Percentiles rank a stretch among this genome's conserved stretches.
Evolutionary conservation across 1,140 invertebrate genomes (phyloP).

Genomic region (Maniola jurtina): DNA sequence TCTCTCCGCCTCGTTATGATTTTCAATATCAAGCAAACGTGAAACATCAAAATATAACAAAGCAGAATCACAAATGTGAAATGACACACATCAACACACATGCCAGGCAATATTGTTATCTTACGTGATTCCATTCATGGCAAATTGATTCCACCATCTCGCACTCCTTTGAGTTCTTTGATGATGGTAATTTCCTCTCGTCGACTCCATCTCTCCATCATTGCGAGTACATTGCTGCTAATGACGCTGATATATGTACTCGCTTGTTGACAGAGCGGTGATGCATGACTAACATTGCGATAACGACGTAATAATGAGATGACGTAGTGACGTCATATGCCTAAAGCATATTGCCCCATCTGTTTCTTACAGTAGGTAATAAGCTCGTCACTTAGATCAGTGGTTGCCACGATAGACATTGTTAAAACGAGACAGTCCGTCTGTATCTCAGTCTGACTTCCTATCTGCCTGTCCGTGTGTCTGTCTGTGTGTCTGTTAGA

Average conservation of each 20-base stretch:
- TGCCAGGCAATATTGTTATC: background rate
- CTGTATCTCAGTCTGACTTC: no score
- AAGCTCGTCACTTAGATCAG: no score
- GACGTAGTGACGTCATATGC: constrained; percentile 11
- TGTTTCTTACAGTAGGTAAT: no score
- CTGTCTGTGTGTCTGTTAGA: no score
- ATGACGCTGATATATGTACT: constrained; percentile 40
- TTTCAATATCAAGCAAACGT: background rate
- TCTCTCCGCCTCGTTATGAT: no score
- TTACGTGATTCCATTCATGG: constrained; percentile 17
- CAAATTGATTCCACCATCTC: constrained; percentile 33
- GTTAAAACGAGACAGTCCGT: no score
- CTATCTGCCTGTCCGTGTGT: no score
- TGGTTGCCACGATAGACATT: no score
- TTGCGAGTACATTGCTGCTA: constrained; percentile 35
- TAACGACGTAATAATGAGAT: constrained; percentile 38
- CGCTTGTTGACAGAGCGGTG: constrained; percentile 35
- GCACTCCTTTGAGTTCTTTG: constrained; percentile 28
- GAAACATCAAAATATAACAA: background rate
- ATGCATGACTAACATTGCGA: constrained; percentile 44
- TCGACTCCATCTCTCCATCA: constrained; percentile 24
- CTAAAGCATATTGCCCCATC: no score
- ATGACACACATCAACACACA: background rate
- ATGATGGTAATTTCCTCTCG: constrained; percentile 34
- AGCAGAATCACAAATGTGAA: background rate